A percentile compares a stretch with the other conserved stretches of the same genome.
These are phyloP conservation scores for Drosophila seguyi DNA, from an alignment of 1,140 invertebrate species.

Conservation along the genomic window DNA sequence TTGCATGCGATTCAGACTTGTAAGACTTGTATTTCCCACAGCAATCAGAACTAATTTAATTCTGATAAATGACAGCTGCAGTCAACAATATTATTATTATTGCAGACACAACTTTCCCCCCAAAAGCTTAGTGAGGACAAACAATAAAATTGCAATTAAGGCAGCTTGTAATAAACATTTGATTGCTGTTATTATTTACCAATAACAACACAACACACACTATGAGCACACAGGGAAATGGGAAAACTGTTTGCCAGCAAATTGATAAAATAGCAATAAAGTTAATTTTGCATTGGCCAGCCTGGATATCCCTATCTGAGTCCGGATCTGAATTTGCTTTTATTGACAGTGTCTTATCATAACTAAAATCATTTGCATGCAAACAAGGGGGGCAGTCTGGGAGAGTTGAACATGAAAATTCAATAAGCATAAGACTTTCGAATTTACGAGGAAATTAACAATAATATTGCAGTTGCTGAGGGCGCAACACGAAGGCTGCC, in stretches of 20 bases:
- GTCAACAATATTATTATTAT: constrained; percentile 44
- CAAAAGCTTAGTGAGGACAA: constrained; percentile 32
- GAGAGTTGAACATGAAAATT: constrained; percentile 75
- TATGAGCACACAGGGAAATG: constrained; percentile 15
- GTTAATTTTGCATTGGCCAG: constrained; percentile 51
- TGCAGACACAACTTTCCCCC: constrained; percentile 29
- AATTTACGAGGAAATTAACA: constrained; percentile 83
- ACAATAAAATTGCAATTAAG: constrained; percentile 69
- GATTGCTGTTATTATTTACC: constrained; percentile 65
- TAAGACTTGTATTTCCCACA: constrained; percentile 42
- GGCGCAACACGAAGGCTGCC: constrained; percentile 49
- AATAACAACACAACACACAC: constrained; percentile 38
- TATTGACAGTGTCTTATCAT: constrained; percentile 75
- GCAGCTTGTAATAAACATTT: constrained; percentile 57
- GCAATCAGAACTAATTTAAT: constrained; percentile 59
- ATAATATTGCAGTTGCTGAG: constrained; percentile 80
- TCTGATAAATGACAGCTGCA: constrained; percentile 60
- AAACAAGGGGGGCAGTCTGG: constrained; percentile 1
- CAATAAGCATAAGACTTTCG: constrained; percentile 83
- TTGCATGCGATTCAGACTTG: constrained; percentile 26
- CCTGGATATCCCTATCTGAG: constrained; percentile 19
- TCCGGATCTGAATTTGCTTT: constrained; percentile 51
- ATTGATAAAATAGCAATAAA: constrained; percentile 70
- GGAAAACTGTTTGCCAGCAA: constrained; percentile 43
- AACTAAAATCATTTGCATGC: constrained; percentile 78